These are phyloP conservation scores for Falcunculus frontatus DNA, from an alignment of 2,113 vertebrate species.

Conservation along the genomic window DNA sequence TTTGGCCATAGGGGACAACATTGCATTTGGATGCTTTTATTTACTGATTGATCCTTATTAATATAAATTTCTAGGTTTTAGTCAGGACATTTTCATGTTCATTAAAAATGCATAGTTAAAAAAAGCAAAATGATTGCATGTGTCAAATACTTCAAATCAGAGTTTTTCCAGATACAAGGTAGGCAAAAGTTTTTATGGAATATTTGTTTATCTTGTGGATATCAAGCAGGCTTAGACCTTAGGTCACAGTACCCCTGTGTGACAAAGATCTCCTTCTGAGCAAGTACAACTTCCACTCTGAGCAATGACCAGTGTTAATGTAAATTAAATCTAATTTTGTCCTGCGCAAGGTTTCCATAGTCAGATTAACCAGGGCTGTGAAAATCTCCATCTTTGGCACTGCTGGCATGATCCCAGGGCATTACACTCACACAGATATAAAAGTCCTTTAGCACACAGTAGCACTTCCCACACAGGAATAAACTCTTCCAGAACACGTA, in stretches of 20 bases:
- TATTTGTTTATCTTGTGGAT: background rate
- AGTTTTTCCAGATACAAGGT: background rate
- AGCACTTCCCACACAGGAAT: slow-evolving; percentile 1
- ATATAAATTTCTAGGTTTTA: background rate
- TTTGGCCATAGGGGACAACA: background rate
- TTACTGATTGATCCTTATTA: background rate
- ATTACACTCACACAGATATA: background rate
- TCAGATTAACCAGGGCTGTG: background rate
- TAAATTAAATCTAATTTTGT: background rate
- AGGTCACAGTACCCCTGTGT: background rate
- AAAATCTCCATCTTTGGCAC: background rate
- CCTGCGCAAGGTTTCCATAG: background rate
- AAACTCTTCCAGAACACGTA: background rate
- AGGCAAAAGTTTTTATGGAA: background rate
- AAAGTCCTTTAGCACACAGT: background rate
- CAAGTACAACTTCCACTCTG: background rate
- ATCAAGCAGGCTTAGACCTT: background rate
- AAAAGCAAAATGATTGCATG: too few relatives aligned
- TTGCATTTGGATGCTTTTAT: background rate
- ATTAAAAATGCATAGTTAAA: background rate
- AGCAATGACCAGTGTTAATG: background rate
- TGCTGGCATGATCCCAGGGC: background rate
- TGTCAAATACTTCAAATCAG: background rate
- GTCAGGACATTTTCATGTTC: background rate
- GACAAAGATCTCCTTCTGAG: background rate